Evolutionary conservation across 2,113 vertebrate genomes (phyloP).

Genomic region (Girardinichthys multiradiatus): DNA sequence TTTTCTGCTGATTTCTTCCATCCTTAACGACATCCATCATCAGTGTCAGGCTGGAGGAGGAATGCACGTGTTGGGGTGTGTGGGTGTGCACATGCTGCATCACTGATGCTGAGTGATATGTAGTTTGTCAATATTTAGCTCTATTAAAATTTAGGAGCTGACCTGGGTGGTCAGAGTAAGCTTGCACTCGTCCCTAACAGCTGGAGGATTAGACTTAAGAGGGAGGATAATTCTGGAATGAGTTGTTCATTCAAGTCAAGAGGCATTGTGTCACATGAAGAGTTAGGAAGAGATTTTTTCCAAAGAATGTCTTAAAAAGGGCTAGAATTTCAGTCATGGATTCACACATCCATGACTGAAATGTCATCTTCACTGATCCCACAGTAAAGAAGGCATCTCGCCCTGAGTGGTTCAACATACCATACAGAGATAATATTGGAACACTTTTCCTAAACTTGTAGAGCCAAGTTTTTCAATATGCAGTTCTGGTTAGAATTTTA

Average conservation of each 20-base stretch:
- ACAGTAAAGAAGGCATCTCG: not conserved
- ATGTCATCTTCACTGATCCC: not conserved
- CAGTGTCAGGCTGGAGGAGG: constrained; percentile 43
- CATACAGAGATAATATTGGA: not conserved
- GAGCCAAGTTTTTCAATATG: too few relatives aligned
- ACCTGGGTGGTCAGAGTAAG: constrained; percentile 25
- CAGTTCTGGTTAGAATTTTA: too few relatives aligned
- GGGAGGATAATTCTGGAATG: not conserved
- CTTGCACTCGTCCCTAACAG: not conserved
- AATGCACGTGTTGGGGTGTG: constrained; percentile 20
- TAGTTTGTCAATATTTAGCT: constrained; percentile 57
- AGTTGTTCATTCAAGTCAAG: not conserved
- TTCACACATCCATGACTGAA: not conserved
- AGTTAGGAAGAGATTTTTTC: not conserved
- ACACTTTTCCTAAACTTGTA: not conserved
- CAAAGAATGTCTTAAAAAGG: not conserved
- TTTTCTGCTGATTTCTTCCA: constrained; percentile 69
- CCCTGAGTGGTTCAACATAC: not conserved
- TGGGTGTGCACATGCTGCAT: constrained; percentile 14
- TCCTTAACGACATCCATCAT: constrained; percentile 71
- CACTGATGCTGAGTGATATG: constrained; percentile 48
- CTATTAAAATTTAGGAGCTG: constrained; percentile 34
- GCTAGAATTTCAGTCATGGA: not conserved
- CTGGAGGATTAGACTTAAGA: not conserved
- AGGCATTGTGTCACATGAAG: not conserved